phyloP scores from a whole-genome alignment of 2,797 vertebrate species.

The Rhincodon typus region DNA sequence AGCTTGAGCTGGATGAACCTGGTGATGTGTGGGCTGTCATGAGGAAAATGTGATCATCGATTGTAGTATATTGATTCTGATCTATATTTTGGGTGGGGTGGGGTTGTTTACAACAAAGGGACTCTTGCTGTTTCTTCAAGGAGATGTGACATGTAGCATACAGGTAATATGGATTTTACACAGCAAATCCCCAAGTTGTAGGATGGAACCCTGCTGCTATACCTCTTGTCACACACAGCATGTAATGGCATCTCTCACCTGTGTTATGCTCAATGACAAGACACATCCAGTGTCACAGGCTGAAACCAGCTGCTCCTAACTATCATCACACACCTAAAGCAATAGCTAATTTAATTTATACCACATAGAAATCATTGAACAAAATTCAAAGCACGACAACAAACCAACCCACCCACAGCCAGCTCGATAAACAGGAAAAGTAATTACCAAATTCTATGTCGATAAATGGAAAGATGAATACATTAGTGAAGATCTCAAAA shows the following conservation, averaged over 20 bases:
- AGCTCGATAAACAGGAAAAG: background rate
- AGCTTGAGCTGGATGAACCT: no score
- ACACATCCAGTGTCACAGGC: constrained; percentile 5
- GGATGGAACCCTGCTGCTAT: background rate
- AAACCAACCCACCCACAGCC: background rate
- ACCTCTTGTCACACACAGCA: constrained; percentile 7
- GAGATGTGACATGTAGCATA: background rate
- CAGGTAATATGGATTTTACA: constrained; percentile 14
- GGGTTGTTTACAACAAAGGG: background rate
- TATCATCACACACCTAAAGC: background rate
- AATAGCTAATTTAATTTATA: background rate
- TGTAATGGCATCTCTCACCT: background rate
- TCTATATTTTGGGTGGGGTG: background rate
- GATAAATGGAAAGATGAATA: background rate
- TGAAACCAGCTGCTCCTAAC: background rate
- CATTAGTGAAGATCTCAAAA: background rate
- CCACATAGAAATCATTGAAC: background rate
- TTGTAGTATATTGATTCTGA: background rate
- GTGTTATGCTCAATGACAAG: constrained; percentile 14
- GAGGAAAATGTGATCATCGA: no score
- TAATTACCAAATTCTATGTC: background rate
- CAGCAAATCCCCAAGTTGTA: background rate
- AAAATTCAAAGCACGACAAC: background rate
- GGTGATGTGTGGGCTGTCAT: no score
- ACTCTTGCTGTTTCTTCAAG: background rate